Evolutionary conservation across 2,113 vertebrate species (phyloP).

Genomic region (Ictalurus punctatus): DNA sequence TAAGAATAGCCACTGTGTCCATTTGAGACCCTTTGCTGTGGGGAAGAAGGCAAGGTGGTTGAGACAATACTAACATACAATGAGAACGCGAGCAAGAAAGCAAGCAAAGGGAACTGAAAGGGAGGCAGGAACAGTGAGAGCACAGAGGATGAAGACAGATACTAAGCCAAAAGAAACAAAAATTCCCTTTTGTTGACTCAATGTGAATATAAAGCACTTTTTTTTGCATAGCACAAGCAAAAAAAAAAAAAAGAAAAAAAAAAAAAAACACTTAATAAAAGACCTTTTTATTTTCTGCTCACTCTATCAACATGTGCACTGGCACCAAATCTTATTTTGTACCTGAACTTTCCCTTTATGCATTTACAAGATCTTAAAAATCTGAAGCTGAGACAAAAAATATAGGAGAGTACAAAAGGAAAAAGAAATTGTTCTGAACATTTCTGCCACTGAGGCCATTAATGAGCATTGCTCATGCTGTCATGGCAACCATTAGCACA

Average conservation of each 20-base stretch:
- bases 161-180: not conserved
- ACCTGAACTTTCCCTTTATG: not conserved
- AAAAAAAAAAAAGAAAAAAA: not conserved
- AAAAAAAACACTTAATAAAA: not conserved
- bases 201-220: not conserved
- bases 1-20: conserved; percentile 70
- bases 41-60: conserved; percentile 55
- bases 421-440: conserved; percentile 68
- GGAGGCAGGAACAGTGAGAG: not conserved
- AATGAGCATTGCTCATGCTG: conserved; percentile 82
- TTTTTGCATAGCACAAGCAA: conserved; percentile 5
- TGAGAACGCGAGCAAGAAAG: not conserved
- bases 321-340: not conserved
- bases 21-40: conserved; percentile 64
- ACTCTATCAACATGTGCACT: not conserved
- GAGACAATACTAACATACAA: not conserved
- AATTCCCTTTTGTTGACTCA: not conserved
- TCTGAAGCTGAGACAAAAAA: conserved; percentile 35
- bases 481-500: conserved; percentile 82
- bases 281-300: not conserved
- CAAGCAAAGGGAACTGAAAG: not conserved
- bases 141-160: not conserved
- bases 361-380: conserved; percentile 16
- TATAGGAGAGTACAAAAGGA: conserved; percentile 23
- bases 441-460: conserved; percentile 76